phyloP scores from a whole-genome alignment of 2,888 invertebrate species.

The Philopedon plagiatum region DNA sequence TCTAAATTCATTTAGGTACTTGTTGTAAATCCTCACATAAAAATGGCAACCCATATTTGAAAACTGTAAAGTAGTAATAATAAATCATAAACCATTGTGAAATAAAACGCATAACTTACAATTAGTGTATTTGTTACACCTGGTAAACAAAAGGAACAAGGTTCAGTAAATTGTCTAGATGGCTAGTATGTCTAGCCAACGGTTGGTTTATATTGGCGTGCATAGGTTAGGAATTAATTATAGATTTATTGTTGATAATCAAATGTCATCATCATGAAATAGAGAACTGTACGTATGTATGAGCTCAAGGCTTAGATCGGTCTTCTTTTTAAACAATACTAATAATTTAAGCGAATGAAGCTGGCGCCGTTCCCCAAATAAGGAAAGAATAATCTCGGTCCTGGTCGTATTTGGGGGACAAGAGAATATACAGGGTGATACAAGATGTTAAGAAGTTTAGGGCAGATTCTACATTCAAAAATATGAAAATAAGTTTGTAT shows the following conservation, averaged over 20 bases:
- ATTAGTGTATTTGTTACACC: slow-evolving; percentile 45
- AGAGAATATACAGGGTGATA: no score
- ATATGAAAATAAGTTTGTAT: no score
- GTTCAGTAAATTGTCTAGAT: slow-evolving; percentile 33
- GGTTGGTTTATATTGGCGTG: not conserved
- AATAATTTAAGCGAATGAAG: no score
- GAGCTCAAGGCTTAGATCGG: no score
- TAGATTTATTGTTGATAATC: not conserved
- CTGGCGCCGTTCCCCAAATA: no score
- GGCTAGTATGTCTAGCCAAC: slow-evolving; percentile 17
- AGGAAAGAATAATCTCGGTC: no score
- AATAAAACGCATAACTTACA: slow-evolving; percentile 45
- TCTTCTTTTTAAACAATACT: no score
- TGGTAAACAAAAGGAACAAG: slow-evolving; percentile 49
- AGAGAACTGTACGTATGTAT: no score
- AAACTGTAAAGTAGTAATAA: slow-evolving; percentile 12
- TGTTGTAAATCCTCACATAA: not conserved
- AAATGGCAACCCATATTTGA: slow-evolving; percentile 15
- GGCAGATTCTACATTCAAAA: no score
- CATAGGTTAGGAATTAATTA: slow-evolving; percentile 17
- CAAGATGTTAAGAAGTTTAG: no score
- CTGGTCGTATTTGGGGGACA: no score
- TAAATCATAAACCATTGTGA: slow-evolving; percentile 43
- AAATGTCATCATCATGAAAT: not conserved
- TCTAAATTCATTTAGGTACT: not conserved